Evolutionary conservation across 2,797 vertebrate species (phyloP).

Genomic region (Todus mexicanus): DNA sequence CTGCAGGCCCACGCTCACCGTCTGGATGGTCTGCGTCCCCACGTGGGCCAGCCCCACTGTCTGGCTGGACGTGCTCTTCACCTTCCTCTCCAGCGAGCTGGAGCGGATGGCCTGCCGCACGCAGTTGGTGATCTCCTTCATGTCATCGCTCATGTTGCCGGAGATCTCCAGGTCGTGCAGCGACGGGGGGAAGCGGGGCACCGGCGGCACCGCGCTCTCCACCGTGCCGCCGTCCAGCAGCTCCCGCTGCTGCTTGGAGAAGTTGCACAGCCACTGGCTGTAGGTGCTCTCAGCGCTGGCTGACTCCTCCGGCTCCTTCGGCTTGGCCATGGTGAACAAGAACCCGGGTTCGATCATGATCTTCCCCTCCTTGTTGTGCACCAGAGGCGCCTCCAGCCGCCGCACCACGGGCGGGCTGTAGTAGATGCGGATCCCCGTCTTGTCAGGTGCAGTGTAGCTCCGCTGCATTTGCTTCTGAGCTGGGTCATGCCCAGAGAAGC

Average conservation of each 20-base stretch:
- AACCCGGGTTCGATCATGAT: conserved; percentile 80
- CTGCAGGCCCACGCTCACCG: conserved; percentile 89
- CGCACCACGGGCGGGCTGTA: conserved; percentile 92
- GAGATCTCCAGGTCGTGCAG: conserved; percentile 91
- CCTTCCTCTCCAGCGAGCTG: conserved; percentile 92
- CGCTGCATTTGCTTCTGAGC: conserved; percentile 85
- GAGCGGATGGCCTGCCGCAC: conserved; percentile 96
- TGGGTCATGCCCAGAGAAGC: conserved; percentile 72
- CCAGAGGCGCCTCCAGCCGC: conserved; percentile 81
- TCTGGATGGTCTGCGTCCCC: conserved; percentile 89
- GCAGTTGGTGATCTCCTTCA: conserved; percentile 99
- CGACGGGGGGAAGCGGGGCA: conserved; percentile 76
- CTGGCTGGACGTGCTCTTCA: conserved; percentile 89
- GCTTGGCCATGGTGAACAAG: conserved; percentile 75
- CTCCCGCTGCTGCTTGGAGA: conserved; percentile 89
- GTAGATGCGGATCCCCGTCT: conserved; percentile 96
- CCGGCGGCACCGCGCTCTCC: conserved; percentile 49
- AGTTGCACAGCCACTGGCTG: conserved; percentile 91
- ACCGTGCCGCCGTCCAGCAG: conserved; percentile 80
- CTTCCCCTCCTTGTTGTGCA: conserved; percentile 76
- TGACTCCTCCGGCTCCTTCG: conserved; percentile 63
- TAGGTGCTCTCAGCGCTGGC: conserved; percentile 80
- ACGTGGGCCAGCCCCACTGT: conserved; percentile 82
- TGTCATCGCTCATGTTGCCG: conserved; percentile 95
- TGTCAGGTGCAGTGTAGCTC: conserved; percentile 94